A percentile compares a stretch with the other conserved stretches of the same genome.
These are phyloP conservation scores for Bombus vancouverensis DNA, from an alignment of 1,140 invertebrate species.

Conservation along the genomic window DNA sequence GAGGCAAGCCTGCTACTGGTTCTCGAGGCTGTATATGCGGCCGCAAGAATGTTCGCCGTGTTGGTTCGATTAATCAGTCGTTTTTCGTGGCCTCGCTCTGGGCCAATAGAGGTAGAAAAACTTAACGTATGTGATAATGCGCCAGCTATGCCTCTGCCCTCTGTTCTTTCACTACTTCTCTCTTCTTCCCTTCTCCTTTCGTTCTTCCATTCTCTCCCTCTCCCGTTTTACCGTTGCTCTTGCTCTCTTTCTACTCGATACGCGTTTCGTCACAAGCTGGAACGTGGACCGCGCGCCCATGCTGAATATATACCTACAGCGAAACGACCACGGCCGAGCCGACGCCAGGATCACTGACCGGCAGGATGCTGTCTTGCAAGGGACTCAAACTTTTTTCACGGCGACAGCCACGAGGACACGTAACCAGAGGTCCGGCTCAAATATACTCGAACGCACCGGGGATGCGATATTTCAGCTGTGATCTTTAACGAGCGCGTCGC, in stretches of 20 bases:
- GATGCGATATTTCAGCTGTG: slow-evolving; percentile 48
- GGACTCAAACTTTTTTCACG: slow-evolving; percentile 62
- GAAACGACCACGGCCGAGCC: slow-evolving; percentile 27
- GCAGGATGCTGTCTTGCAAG: slow-evolving; percentile 62
- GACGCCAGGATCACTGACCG: slow-evolving; percentile 52
- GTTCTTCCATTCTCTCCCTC: neutral
- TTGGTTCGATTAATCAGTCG: slow-evolving; percentile 71
- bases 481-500: slow-evolving; percentile 44
- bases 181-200: neutral
- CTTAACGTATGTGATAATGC: slow-evolving; percentile 73
- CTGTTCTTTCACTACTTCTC: neutral
- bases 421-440: slow-evolving; percentile 51
- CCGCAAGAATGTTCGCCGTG: slow-evolving; percentile 66
- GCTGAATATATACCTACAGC: slow-evolving; percentile 31
- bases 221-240: neutral
- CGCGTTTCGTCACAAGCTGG: slow-evolving; percentile 24
- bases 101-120: slow-evolving; percentile 70
- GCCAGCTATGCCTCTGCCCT: slow-evolving; percentile 61
- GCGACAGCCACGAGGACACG: slow-evolving; percentile 60
- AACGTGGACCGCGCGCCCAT: slow-evolving; percentile 32
- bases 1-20: slow-evolving; percentile 31
- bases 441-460: slow-evolving; percentile 37
- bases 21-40: slow-evolving; percentile 27
- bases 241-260: neutral
- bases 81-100: slow-evolving; percentile 66